phyloP scores from a whole-genome alignment of 2,113 vertebrate species.

The Copsychus sechellarum region DNA sequence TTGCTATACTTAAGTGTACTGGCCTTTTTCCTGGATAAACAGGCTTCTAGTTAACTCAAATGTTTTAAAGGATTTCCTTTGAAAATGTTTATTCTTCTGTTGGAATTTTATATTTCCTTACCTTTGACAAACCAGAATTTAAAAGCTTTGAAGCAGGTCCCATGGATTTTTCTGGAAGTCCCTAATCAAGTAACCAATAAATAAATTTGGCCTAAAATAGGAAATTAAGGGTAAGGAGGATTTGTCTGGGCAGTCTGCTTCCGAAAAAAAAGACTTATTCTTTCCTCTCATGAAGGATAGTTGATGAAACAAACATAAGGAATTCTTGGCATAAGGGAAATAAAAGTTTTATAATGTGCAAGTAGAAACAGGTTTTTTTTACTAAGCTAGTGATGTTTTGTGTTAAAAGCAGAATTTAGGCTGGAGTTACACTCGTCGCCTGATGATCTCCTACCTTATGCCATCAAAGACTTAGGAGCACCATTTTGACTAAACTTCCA shows the following conservation, averaged over 20 bases:
- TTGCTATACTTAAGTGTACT: background rate
- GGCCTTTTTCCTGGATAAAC: background rate
- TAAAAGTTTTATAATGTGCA: background rate
- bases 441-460: background rate
- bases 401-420: constrained; percentile 7
- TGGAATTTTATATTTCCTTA: constrained; percentile 8
- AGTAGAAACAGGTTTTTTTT: constrained; percentile 1
- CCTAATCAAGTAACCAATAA: background rate
- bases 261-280: background rate
- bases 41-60: background rate
- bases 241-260: background rate
- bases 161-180: constrained; percentile 18
- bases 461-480: background rate
- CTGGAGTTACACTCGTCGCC: background rate
- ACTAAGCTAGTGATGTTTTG: constrained; percentile 4
- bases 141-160: background rate
- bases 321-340: background rate
- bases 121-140: background rate
- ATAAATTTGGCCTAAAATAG: constrained; percentile 1
- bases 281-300: background rate
- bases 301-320: constrained; percentile 16
- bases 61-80: background rate
- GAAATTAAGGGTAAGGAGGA: background rate
- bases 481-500: background rate
- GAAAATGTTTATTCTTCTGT: background rate